Conservation (phyloP, 2,888 invertebrate species). For the Acleris holmiana region DNA sequence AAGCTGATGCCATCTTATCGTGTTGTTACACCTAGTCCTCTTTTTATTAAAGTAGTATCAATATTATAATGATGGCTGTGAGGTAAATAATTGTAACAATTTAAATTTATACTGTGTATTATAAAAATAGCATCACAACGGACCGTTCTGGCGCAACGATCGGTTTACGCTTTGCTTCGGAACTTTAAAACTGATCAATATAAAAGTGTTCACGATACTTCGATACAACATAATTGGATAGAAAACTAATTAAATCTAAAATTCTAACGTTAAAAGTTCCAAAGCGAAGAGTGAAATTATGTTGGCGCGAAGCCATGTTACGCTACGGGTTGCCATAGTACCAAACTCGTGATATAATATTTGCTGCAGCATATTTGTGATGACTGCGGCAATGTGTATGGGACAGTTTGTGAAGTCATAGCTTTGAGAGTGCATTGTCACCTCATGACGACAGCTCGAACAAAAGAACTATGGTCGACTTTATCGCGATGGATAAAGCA, state of each 20-base stretch:
- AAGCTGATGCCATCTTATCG: constrained; percentile 79
- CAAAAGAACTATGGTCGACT: no score
- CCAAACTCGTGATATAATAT: constrained; percentile 22
- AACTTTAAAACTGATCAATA: constrained; percentile 41
- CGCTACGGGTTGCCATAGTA: constrained; percentile 66
- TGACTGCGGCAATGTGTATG: no score
- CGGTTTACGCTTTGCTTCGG: constrained; percentile 48
- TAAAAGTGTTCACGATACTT: neutral
- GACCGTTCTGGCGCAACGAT: constrained; percentile 66
- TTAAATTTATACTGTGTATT: constrained; percentile 83
- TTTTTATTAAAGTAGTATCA: constrained; percentile 83
- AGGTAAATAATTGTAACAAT: constrained; percentile 82
- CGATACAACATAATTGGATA: constrained; percentile 3
- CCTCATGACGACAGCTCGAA: no score
- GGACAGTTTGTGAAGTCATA: no score
- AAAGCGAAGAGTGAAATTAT: constrained; percentile 52
- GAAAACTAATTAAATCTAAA: neutral
- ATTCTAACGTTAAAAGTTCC: constrained; percentile 51
- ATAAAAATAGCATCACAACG: constrained; percentile 64
- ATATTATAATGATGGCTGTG: constrained; percentile 84
- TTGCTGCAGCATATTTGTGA: neutral
- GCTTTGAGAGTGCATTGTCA: no score
- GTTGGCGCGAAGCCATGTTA: constrained; percentile 57
- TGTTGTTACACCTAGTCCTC: constrained; percentile 79
- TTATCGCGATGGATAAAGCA: no score